Conservation (phyloP, 2,113 vertebrate species). For the Bubo scandiacus region DNA sequence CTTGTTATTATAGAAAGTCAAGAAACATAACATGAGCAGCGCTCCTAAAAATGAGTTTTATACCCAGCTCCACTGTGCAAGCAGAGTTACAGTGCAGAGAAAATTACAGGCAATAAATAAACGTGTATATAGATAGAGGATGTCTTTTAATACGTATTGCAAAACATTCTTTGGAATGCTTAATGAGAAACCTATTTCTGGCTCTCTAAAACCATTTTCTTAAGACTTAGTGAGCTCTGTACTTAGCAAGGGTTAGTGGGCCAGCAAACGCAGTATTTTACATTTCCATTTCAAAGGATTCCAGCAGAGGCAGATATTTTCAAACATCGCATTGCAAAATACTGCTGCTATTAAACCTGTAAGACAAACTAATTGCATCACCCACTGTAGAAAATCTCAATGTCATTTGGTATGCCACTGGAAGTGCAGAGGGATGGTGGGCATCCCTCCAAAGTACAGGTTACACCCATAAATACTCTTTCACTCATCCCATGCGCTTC, state of each 20-base stretch:
- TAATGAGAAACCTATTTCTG: slow-evolving; percentile 39
- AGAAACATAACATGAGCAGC: slow-evolving; percentile 21
- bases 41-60: slow-evolving; percentile 56
- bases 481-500: neutral
- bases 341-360: neutral
- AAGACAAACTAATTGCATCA: neutral
- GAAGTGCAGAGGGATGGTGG: neutral
- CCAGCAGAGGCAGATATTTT: slow-evolving; percentile 1
- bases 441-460: neutral
- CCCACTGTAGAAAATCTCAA: neutral
- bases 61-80: slow-evolving; percentile 11
- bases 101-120: slow-evolving; percentile 54
- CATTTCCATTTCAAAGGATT: slow-evolving; percentile 38
- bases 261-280: neutral
- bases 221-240: neutral
- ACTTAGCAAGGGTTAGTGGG: slow-evolving; percentile 7
- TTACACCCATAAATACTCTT: neutral
- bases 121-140: neutral
- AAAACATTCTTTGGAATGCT: slow-evolving; percentile 40
- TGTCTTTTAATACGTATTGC: slow-evolving; percentile 3
- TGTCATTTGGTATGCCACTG: neutral
- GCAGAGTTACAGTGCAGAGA: slow-evolving; percentile 32
- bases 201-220: slow-evolving; percentile 7
- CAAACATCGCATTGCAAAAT: neutral
- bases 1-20: slow-evolving; percentile 17